phyloP scores from a whole-genome alignment of 2,888 invertebrate genomes.

The Ophioninae sp. region DNA sequence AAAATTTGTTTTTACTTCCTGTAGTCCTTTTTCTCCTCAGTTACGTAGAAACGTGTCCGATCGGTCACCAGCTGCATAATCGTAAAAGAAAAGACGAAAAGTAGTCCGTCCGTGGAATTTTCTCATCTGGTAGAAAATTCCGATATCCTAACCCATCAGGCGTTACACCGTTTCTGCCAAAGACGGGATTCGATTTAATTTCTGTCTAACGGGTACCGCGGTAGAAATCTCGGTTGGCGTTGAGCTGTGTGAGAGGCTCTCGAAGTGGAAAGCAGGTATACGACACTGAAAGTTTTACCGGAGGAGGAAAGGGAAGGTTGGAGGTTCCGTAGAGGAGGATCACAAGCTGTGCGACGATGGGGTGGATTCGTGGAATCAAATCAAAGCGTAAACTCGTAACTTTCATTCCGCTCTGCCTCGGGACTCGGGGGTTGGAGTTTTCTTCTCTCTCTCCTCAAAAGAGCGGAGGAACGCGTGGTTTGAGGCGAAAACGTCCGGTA shows the following conservation, averaged over 20 bases:
- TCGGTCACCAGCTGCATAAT: neutral
- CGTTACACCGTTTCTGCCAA: slow-evolving; percentile 72
- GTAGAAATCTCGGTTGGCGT: slow-evolving; percentile 67
- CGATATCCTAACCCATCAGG: slow-evolving; percentile 58
- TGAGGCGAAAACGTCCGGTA: slow-evolving; percentile 26
- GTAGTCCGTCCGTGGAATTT: slow-evolving; percentile 53
- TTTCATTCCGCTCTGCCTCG: slow-evolving; percentile 67
- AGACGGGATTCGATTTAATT: slow-evolving; percentile 78
- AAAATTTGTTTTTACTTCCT: neutral
- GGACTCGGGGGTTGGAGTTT: slow-evolving; percentile 37
- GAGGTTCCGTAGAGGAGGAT: slow-evolving; percentile 40
- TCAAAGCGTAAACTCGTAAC: slow-evolving; percentile 78
- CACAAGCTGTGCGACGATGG: slow-evolving; percentile 35
- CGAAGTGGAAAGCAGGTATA: slow-evolving; percentile 9
- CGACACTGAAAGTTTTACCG: slow-evolving; percentile 52
- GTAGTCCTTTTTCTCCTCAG: neutral
- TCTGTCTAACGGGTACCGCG: slow-evolving; percentile 69
- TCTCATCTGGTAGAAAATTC: slow-evolving; percentile 61
- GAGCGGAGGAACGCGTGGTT: slow-evolving; percentile 25
- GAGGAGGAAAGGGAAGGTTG: slow-evolving; percentile 53
- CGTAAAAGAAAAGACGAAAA: neutral
- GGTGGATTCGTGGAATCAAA: slow-evolving; percentile 67
- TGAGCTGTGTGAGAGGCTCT: slow-evolving; percentile 33
- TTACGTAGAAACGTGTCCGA: neutral
- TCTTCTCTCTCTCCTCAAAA: slow-evolving; percentile 37